Conservation (phyloP, 37 sponge, comb jelly and placozoan genomes). For the Eunapius fragilis region DNA sequence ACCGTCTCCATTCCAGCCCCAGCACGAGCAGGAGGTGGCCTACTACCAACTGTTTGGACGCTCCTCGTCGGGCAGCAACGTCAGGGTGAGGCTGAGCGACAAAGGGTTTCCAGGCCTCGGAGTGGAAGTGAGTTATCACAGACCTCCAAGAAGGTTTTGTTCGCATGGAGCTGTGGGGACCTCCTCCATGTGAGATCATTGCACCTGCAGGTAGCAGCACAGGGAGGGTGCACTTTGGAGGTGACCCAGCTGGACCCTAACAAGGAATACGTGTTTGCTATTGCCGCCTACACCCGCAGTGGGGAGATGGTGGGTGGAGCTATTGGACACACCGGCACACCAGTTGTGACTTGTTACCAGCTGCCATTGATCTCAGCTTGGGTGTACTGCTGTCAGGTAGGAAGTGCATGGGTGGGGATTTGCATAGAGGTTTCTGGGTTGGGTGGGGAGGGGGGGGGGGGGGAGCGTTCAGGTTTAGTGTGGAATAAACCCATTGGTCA, state of each 20-base stretch:
- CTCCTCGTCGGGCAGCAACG: conserved; percentile 78
- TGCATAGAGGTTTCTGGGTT: too few species aligned
- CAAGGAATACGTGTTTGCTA: conserved; percentile 87
- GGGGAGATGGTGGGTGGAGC: conserved; percentile 71
- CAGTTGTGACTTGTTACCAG: conserved; percentile 64
- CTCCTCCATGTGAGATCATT: too few species aligned
- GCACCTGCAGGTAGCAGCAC: conserved; percentile 65
- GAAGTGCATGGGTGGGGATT: not conserved
- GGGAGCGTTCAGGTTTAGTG: too few species aligned
- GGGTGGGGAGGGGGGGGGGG: too few species aligned
- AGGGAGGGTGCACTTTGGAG: conserved; percentile 30
- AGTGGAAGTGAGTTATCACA: conserved; percentile 49
- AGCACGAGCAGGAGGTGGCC: conserved; percentile 36
- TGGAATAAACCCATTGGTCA: too few species aligned
- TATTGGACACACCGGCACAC: conserved; percentile 76
- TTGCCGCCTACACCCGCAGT: conserved; percentile 65
- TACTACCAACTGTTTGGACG: conserved; percentile 89
- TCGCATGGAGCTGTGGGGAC: too few species aligned
- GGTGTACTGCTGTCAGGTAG: conserved; percentile 75
- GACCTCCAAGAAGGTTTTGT: not conserved
- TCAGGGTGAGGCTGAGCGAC: conserved; percentile 88
- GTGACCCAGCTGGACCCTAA: conserved; percentile 69
- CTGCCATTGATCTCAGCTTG: conserved; percentile 51
- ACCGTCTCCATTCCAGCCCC: conserved; percentile 64
- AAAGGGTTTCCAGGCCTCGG: conserved; percentile 77